Base-by-base conservation (phyloP, 2,888 invertebrate species). In the Lasioglossum leucozonium region DNA sequence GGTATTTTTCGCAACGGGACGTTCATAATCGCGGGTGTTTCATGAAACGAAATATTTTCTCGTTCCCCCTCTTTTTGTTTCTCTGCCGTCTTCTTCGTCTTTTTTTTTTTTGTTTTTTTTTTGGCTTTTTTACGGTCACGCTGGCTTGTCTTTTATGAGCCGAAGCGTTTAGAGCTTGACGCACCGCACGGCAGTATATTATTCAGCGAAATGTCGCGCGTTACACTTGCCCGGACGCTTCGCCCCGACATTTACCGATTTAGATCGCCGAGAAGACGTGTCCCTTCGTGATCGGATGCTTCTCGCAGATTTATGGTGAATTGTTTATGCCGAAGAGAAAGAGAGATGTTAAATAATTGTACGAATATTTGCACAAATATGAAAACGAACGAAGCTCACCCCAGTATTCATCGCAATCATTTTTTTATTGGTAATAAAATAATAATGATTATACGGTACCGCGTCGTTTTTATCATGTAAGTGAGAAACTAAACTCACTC, bases 101-200 rank as follows among this genome's bases (percentile, higher is more conserved):
- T n/a, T n/a, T n/a, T n/a, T n/a, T n/a, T n/a, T n/a, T n/a, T n/a
- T n/a, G n/a, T n/a, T n/a, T n/a, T n/a, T 37, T 67, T 37, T 37
- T 37, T 22, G 37, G 69, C 73, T 80, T 73, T 88, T 88, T 89
- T 88, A 86, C 77, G 82, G 81, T 77, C 62, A 62, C 67, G 67
- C 72, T 71, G 83, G 84, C 82, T 86, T 83, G 81, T 86, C 86
- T 85, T 90, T 90, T 90, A 90, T 86, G 86, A 83, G 82, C 78
- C 55, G 34, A 58, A 74, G 75, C 72, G 85, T 86, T 90, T 86
- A 82, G 79, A 83, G 76, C 79, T 85, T 76, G 79, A 90, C 82
- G 81, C 62, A 78, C 58, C 72, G 30, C 65, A 10, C 58, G 77
- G 40, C 37, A 74, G 40, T 69, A 77, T 78, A 72, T 90, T 79